Evolutionary conservation across 2,113 vertebrate species (phyloP), one percentile per base, ranked within the genome.

Genomic region (Ia io): DNA sequence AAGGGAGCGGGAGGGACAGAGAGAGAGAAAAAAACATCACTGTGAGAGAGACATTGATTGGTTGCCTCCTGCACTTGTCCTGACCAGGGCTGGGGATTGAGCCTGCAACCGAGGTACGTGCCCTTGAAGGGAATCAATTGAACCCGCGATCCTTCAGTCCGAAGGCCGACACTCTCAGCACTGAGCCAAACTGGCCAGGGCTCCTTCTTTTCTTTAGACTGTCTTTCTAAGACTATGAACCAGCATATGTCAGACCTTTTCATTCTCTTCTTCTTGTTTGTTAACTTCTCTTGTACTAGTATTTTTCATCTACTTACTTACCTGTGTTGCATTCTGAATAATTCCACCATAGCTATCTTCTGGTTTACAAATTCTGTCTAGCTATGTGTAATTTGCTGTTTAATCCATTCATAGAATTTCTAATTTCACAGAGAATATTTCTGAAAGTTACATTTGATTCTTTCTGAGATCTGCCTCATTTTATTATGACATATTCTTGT

Each of bases 401-500:
- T 84, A 51, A 65, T 65, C 20, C n/a, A 70, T 80, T 90, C 30
- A 67, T 82, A 82, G 67, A 77, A 30, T 84, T 79, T 79, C 47
- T 74, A 23, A 85, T 89, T 92, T 84, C 84, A 96, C 28, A 79
- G 44, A 84, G 22, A 85, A 65, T 3, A 76, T 69, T 92, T 92
- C 77, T 67, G 4, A 49, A 61, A 91, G 49, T 61, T 94, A 1
- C 42, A 47, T 88, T 78, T 78, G 40, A 30, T 51, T 88, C 28
- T 80, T 86, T 86, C 69, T 76, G 74, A 94, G 49, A 63, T 35
- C 56, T 84, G n/a, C 25, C 32, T 78, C 42, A 16, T 47, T 61
- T 53, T 56, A 49, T 76, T 35, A 12, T 23, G 53, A 49, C 7
- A 67, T 47, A 47, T 84, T 94, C 23, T 78, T 90, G 6, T 74